Evolutionary conservation across 2,113 vertebrate species (phyloP).

Genomic region (Camarhynchus parvulus): DNA sequence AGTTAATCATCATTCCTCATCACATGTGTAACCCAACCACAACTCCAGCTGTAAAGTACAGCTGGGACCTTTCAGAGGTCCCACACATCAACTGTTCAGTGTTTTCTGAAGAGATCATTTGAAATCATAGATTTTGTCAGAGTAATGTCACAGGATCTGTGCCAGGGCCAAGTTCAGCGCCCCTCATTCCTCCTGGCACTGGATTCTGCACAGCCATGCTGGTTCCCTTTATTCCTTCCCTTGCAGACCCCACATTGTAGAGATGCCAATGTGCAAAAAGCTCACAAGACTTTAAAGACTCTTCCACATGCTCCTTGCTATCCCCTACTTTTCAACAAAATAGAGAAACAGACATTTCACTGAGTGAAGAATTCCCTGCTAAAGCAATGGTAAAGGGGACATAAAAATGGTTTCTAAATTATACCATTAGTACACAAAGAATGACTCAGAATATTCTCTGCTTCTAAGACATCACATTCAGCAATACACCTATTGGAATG

Average conservation of each 20-base stretch:
- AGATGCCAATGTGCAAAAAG: not conserved
- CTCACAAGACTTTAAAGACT: not conserved
- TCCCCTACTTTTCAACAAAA: not conserved
- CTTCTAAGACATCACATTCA: not conserved
- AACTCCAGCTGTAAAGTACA: not conserved
- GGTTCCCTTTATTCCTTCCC: not conserved
- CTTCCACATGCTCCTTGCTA: accelerated
- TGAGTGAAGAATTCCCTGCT: not conserved
- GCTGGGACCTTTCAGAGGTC: not conserved
- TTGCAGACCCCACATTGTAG: not conserved
- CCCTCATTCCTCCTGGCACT: not conserved
- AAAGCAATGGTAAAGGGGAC: not conserved
- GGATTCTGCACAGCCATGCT: not conserved
- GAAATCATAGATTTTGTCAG: not conserved
- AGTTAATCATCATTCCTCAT: not conserved
- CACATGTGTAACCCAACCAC: accelerated
- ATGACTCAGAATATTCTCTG: not conserved
- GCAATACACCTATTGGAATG: not conserved
- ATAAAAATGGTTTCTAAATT: not conserved
- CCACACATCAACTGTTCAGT: accelerated
- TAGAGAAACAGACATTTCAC: not conserved
- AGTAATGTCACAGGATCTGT: not conserved
- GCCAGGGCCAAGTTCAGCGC: not conserved
- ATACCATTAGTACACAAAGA: not conserved
- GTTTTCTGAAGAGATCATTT: not conserved